Base-by-base conservation (phyloP, 2,113 vertebrate species). In the Irena cyanogastra region DNA sequence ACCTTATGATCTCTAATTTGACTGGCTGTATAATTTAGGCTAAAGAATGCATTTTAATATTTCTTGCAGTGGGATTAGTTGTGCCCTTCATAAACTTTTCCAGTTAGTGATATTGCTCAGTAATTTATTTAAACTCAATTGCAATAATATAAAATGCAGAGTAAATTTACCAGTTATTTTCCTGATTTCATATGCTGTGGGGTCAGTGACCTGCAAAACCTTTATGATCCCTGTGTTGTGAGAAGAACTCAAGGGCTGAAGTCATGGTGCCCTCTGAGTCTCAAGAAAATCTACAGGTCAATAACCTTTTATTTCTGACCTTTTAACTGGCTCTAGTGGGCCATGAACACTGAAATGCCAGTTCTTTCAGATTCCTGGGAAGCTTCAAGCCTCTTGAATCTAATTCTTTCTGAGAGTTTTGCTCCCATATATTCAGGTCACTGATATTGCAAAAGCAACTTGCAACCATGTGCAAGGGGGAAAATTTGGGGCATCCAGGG, bases 261-360 rank as follows among this genome's bases (percentile, higher is more conserved):
- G 89, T 88, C 53, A 35, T 23, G 35, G 41, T 93, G 90, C 82
- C 80, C 86, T 94, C 81, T 60, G 80, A 69, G 84, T 93, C 91
- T 92, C 93, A 88, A 93, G 97, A 95, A 98, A 97, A 97, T 95
- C 94, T 95, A 95, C 86, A 95, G 97, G 97, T 98, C 98, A 98
- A 75, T 97, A 97, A 97, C 96, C 97, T 98, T 98, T 98, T 97
- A 96, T 97, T 98, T 96, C 84, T 98, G 97, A 97, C 89, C 97
- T 98, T 98, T 98, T 97, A 97, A 97, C 97, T 86, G 21, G 91
- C 94, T 97, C 96, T 97, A 98, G 94, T 89, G 95, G 97, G 96
- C 98, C 98, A 97, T 98, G 97, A 98, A 98, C 97, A 91, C 82
- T 21, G 77, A 97, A 98, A 97, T 96, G 97, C 91, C 90, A 93